Base-by-base conservation (phyloP, 2,797 vertebrate species). In the Macropus fuliginosus region DNA sequence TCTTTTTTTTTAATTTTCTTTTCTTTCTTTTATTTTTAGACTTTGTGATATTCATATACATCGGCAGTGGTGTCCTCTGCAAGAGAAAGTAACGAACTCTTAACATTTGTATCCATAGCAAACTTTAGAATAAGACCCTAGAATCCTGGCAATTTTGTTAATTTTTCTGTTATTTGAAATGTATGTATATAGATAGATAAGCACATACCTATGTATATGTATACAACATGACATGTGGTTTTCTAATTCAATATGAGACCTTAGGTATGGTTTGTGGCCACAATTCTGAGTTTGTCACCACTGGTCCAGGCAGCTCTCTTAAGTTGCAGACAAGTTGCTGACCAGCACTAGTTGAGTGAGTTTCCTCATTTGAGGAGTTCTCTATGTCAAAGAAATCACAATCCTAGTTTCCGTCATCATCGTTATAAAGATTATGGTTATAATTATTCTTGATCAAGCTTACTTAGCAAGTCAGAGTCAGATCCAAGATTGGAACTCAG, bases 1-100 rank as follows among this genome's bases (percentile, higher is more conserved):
- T 54, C 54, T 54, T 54, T 54, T 54, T 96, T 52, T 52, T 4
- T 5, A 52, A 52, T 52, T 52, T 52, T 52, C 50, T 52, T 52
- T 55, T 55, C 55, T 59, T 96, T 56, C 34, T 96, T 91, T 96
- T 93, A 54, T 94, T 94, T 89, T 54, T 9, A 89, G 62, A 31
- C 55, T 95, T 96, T 93, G 87, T 24, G 96, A 89, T 55, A 50
- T 87, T 66, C 94, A 18, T 40, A 89, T 27, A 95, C 54, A 94
- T 59, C 96, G 91, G 90, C 46, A 94, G 5, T 54, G 28, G 81
- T 94, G 92, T 92, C 92, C 50, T 97, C 81, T 91, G 94, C 92
- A 34, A 74, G 14, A 12, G 34, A 74, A 74, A 40, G 5, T 74
- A 74, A 6, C 5, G 18, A 40, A 28, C 34, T n/a, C 46, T 31